Conservation (phyloP, 2,113 vertebrate genomes). For the Corydoras maculifer region DNA sequence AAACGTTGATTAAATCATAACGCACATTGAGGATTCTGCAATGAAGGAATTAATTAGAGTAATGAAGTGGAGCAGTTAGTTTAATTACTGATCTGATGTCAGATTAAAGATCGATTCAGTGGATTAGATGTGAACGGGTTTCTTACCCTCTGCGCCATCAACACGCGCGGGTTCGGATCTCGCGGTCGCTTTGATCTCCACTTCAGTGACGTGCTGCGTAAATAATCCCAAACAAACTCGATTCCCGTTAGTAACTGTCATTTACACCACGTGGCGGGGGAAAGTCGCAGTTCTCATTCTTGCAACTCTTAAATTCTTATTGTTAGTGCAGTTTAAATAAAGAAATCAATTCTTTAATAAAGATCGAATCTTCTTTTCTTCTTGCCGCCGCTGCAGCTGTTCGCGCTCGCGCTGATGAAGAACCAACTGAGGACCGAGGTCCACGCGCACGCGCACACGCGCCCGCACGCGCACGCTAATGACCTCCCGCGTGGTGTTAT, state of each 20-base stretch:
- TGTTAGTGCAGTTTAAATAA: background rate
- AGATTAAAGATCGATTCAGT: background rate
- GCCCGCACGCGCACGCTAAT: too few species aligned
- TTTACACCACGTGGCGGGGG: background rate
- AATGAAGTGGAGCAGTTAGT: too few species aligned
- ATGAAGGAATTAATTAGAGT: too few species aligned
- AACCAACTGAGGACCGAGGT: background rate
- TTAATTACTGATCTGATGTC: background rate
- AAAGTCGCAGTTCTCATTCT: too few species aligned
- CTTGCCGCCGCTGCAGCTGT: background rate
- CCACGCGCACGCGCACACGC: too few species aligned
- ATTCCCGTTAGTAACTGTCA: background rate
- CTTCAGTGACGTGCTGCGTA: background rate
- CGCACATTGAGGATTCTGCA: too few species aligned
- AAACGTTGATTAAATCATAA: too few species aligned
- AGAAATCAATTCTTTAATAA: background rate
- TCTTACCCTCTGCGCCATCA: constrained; percentile 97
- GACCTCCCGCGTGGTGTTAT: too few species aligned
- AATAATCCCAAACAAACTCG: background rate
- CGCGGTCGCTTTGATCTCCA: background rate
- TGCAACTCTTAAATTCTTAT: background rate
- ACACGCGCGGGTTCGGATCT: constrained; percentile 74
- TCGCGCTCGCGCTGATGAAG: background rate
- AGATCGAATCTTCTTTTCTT: background rate
- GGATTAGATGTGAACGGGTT: background rate